Base-by-base conservation (phyloP, 1,140 invertebrate species). In the Lordiphosa stackelbergi region DNA sequence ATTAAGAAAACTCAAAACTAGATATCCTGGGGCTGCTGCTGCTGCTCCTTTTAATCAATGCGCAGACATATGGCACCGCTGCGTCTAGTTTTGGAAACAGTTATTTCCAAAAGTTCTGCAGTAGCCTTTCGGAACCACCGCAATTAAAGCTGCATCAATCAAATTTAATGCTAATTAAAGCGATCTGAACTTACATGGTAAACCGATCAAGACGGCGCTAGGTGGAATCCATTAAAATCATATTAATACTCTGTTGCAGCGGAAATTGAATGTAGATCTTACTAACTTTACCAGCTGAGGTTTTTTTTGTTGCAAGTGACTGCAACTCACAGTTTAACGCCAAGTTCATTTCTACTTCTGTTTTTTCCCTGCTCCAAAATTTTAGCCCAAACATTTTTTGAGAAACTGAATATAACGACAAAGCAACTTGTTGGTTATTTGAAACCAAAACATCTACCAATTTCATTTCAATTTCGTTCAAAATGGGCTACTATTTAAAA, bases 81-180 rank as follows among this genome's bases (percentile, higher is more conserved):
- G 12, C 34, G 37, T 24, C 51, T 57, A 58, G 36, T 8, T 31
- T 31, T 31, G 28, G 28, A 53, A 53, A 47, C 51, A 51, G 51
- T 53, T 66, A 58, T 31, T 7, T 48, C 49, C 35, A 8, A 73
- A 47, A 58, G 48, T 51, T 72, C 48, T 31, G 45, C 58, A 38
- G 66, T 69, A 62, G 66, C 66, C 37, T 9, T 69, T 41, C 12
- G 8, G 34, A 49, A 37, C 48, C 41, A 47, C 43, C 49, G 49
- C 45, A 45, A 69, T 69, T 69, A 69, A 69, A 69, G 66, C 45
- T 19, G 56, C 75, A 79, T 79, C 68, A 79, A 79, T 79, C 75
- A 81, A 81, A 81, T 69, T 75, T 65, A 78, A 62, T 8, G 28
- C 28, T 31, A 2, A 31, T 31, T 8, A 31, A 53, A 54, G 8